Conservation (phyloP, 2,888 invertebrate species). For the Phrixothrix hirtus region DNA sequence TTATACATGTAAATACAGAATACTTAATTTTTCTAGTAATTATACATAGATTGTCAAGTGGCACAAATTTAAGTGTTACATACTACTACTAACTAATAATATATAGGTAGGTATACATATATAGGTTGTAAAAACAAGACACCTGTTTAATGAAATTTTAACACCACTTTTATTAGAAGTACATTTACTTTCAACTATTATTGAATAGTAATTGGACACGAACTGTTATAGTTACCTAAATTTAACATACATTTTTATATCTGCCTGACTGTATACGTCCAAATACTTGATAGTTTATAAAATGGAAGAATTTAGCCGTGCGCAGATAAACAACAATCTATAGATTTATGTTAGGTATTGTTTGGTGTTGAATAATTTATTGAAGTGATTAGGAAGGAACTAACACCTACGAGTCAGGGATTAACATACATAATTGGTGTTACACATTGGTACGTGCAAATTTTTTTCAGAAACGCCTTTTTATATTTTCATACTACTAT, state of each 20-base stretch:
- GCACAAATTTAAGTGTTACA: conserved; percentile 32
- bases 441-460: too few relatives aligned
- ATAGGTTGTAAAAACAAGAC: conserved; percentile 21
- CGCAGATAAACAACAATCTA: conserved; percentile 25
- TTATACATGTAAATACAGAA: conserved; percentile 21
- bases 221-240: conserved; percentile 1
- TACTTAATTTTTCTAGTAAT: conserved; percentile 14
- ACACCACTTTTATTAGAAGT: conserved; percentile 17
- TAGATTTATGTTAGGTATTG: neutral
- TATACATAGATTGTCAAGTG: conserved; percentile 39
- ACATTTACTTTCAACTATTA: conserved; percentile 10
- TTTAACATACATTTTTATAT: conserved; percentile 7
- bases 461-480: too few relatives aligned
- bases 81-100: conserved; percentile 15
- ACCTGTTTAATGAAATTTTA: conserved; percentile 10
- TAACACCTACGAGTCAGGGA: neutral
- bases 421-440: too few relatives aligned
- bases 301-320: conserved; percentile 28
- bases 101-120: conserved; percentile 3
- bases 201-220: conserved; percentile 14
- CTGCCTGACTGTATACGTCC: conserved; percentile 12
- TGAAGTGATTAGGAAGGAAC: neutral
- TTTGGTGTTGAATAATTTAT: neutral
- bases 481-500: too few relatives aligned
- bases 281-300: conserved; percentile 21